A percentile compares a stretch with the other conserved stretches of the same genome.
Evolutionary conservation across 30 jellyfish, hydroid and myxozoan genomes (phyloP).

Genomic region (Sanderia malayensis): DNA sequence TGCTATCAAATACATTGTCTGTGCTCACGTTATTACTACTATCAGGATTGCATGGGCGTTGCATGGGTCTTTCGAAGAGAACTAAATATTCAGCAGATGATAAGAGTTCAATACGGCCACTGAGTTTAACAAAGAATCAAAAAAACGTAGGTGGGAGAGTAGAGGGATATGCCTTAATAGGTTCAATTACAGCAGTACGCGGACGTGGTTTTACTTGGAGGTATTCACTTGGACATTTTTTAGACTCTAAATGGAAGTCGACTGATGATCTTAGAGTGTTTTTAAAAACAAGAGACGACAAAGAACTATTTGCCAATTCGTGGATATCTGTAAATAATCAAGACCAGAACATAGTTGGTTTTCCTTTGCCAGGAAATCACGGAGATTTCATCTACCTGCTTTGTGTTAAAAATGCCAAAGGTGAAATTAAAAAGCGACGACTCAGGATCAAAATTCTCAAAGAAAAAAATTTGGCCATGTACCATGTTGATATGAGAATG

Average conservation of each 20-base stretch:
- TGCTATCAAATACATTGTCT: too few relatives aligned
- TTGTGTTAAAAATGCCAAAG: conserved; percentile 38
- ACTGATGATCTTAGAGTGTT: conserved; percentile 33
- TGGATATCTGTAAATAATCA: conserved; percentile 58
- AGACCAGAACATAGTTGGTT: conserved; percentile 50
- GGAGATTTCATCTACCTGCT: conserved; percentile 59
- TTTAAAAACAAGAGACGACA: conserved; percentile 52
- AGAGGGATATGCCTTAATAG: not conserved
- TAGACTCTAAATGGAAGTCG: conserved; percentile 26
- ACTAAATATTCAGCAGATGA: too few relatives aligned
- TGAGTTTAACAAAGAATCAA: not conserved
- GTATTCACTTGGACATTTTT: conserved; percentile 21
- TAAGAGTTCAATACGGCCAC: not conserved
- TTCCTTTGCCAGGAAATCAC: conserved; percentile 68
- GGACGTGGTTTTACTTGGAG: conserved; percentile 53
- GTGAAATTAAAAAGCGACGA: conserved; percentile 31
- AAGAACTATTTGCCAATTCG: conserved; percentile 48
- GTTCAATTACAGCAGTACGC: conserved; percentile 31
- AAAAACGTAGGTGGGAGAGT: too few relatives aligned
- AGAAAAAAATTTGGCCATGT: conserved; percentile 20
- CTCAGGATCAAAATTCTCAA: conserved; percentile 31
- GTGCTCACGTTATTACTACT: too few relatives aligned
- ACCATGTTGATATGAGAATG: conserved; percentile 26
- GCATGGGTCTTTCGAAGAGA: too few relatives aligned
- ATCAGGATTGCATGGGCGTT: too few relatives aligned